Evolutionary conservation across 2,113 vertebrate genomes (phyloP).

Genomic region (Callorhinus ursinus): DNA sequence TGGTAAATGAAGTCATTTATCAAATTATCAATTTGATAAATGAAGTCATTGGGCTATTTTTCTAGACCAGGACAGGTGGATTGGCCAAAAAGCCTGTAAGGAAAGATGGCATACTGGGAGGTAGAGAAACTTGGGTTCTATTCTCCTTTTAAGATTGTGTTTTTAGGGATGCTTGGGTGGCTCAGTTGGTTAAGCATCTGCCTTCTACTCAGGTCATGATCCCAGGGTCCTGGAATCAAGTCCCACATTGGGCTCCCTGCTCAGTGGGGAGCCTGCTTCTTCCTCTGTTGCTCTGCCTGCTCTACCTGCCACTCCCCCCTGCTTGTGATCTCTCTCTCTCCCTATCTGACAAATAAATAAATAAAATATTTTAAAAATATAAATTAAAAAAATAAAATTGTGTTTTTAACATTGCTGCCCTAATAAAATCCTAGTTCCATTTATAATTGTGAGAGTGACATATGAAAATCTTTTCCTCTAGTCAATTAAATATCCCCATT

Average conservation of each 20-base stretch:
- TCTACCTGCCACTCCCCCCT: no score
- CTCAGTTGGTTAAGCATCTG: no score
- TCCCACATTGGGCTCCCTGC: no score
- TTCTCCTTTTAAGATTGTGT: not conserved
- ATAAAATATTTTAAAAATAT: no score
- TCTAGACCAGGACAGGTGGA: not conserved
- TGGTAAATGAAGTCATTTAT: not conserved
- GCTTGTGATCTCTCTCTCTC: no score
- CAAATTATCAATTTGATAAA: not conserved
- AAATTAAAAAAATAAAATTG: no score
- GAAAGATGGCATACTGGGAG: not conserved
- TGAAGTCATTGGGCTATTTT: not conserved
- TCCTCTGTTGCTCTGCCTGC: no score
- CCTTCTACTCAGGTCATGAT: no score
- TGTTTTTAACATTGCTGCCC: not conserved
- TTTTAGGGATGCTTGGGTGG: not conserved
- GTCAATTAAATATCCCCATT: not conserved
- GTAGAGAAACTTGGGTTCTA: not conserved
- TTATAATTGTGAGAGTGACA: not conserved
- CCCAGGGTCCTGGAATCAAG: no score
- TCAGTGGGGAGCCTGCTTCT: no score
- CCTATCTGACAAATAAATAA: no score
- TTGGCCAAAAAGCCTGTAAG: not conserved
- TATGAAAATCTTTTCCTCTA: not conserved
- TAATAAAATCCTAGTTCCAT: constrained; percentile 11